Conservation (phyloP, 2,797 vertebrate genomes). For the Eulemur coronatus region DNA sequence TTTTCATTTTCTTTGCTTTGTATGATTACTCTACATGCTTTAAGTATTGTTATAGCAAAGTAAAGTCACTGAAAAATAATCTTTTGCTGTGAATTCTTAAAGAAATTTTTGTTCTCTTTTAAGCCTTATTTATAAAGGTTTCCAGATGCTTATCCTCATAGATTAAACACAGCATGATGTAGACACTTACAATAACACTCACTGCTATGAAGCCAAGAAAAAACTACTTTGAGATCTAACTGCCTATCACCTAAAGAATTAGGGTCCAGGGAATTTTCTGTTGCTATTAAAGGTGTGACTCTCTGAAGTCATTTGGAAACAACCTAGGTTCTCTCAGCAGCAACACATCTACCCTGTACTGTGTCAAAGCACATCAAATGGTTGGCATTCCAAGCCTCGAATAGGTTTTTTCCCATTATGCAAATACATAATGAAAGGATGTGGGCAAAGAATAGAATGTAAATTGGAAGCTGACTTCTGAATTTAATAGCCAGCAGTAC, state of each 20-base stretch:
- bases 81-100: slow-evolving; percentile 48
- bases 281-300: slow-evolving; percentile 43
- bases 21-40: not conserved
- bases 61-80: slow-evolving; percentile 53
- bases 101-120: slow-evolving; percentile 40
- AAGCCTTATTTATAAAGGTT: slow-evolving; percentile 55
- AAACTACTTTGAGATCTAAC: slow-evolving; percentile 32
- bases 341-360: not conserved
- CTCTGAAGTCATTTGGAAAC: slow-evolving; percentile 60
- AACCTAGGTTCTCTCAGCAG: slow-evolving; percentile 48
- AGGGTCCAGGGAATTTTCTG: slow-evolving; percentile 48
- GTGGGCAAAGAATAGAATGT: slow-evolving; percentile 43
- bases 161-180: slow-evolving; percentile 20
- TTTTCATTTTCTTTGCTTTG: slow-evolving; percentile 7
- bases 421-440: slow-evolving; percentile 50
- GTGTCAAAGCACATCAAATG: not conserved
- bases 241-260: slow-evolving; percentile 44
- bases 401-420: slow-evolving; percentile 59
- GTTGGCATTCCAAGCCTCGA: not conserved
- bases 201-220: slow-evolving; percentile 32
- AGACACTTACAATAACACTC: slow-evolving; percentile 42
- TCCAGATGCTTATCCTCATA: slow-evolving; percentile 61
- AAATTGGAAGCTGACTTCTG: slow-evolving; percentile 68
- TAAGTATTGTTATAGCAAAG: slow-evolving; percentile 39
- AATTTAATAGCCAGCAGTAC: slow-evolving; percentile 51